A percentile compares a stretch with the other conserved stretches of the same genome.
Conservation (phyloP, 2,113 vertebrate genomes). For the Trogon melanurus region DNA sequence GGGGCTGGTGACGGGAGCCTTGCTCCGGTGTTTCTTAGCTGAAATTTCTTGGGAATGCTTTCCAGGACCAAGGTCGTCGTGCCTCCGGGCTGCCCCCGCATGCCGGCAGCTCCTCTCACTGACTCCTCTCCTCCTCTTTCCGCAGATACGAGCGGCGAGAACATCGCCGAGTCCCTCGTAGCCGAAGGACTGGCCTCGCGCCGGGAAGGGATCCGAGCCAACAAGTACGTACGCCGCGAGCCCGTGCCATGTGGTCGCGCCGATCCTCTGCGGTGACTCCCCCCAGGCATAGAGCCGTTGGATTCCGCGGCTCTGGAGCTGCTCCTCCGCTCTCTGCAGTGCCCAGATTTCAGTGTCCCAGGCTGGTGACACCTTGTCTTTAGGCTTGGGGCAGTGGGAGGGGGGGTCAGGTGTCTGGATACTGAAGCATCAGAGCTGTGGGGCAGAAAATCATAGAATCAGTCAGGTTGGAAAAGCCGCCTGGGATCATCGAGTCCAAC, state of each 20-base stretch:
- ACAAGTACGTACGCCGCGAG: conserved; percentile 80
- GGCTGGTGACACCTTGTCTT: rapidly evolving
- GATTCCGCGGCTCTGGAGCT: rapidly evolving
- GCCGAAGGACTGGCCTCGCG: conserved; percentile 90
- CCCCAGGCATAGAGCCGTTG: rapidly evolving
- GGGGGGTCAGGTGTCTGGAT: rapidly evolving
- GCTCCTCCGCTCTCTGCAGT: background rate
- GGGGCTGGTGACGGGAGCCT: rapidly evolving
- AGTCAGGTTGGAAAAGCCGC: no score
- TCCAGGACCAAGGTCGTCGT: rapidly evolving
- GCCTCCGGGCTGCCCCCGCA: rapidly evolving
- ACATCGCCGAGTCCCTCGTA: conserved; percentile 92
- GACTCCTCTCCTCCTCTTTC: background rate
- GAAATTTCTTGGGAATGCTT: background rate
- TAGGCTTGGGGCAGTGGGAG: rapidly evolving
- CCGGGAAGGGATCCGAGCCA: conserved; percentile 92
- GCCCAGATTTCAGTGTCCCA: rapidly evolving
- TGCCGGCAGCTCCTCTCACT: background rate
- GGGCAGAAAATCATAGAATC: background rate
- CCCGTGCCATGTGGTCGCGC: rapidly evolving
- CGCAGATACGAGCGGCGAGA: conserved; percentile 90
- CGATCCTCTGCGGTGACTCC: rapidly evolving
- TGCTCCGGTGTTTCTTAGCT: rapidly evolving
- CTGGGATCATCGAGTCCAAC: no score
- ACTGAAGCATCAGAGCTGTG: background rate